A percentile compares a stretch with the other conserved stretches of the same genome.
These are phyloP conservation scores for Brachypalpus laphriformis DNA, from an alignment of 2,888 invertebrate species.

Conservation along the genomic window DNA sequence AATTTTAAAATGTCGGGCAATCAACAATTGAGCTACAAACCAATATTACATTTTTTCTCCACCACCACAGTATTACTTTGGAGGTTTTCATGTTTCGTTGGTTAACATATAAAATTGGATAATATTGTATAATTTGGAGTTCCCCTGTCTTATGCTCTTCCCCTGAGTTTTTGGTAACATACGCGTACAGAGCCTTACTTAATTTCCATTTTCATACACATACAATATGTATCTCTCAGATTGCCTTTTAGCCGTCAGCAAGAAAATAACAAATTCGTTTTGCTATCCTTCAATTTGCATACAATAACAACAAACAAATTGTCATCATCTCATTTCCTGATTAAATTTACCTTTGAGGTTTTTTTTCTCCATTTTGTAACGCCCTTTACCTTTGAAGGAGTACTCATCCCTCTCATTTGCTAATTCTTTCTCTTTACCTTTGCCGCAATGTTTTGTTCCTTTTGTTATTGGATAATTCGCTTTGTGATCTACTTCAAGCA, in stretches of 20 bases:
- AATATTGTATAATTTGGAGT: too few relatives aligned
- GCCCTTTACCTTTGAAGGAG: slow-evolving; percentile 35
- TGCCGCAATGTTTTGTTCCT: slow-evolving; percentile 49
- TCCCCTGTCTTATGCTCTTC: too few relatives aligned
- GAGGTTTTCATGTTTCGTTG: too few relatives aligned
- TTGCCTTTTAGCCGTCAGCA: background rate
- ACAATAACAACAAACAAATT: slow-evolving; percentile 52
- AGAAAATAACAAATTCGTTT: slow-evolving; percentile 1
- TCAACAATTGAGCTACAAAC: too few relatives aligned
- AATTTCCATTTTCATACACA: too few relatives aligned
- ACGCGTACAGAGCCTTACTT: too few relatives aligned
- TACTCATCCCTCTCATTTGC: slow-evolving; percentile 42
- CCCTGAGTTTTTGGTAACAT: too few relatives aligned
- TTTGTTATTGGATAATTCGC: slow-evolving; percentile 71
- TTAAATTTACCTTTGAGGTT: slow-evolving; percentile 72
- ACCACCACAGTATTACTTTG: too few relatives aligned
- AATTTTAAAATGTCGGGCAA: too few relatives aligned
- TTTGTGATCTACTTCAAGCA: slow-evolving; percentile 74
- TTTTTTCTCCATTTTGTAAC: slow-evolving; percentile 15
- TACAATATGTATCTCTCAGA: too few relatives aligned
- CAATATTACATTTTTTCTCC: too few relatives aligned
- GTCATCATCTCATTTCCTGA: slow-evolving; percentile 66
- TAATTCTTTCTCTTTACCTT: slow-evolving; percentile 41
- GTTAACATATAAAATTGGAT: too few relatives aligned
- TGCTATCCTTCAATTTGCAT: slow-evolving; percentile 48